Evolutionary conservation across 2,797 vertebrate species (phyloP), one percentile per base, ranked within the genome.

Genomic region (Manis pentadactyla): DNA sequence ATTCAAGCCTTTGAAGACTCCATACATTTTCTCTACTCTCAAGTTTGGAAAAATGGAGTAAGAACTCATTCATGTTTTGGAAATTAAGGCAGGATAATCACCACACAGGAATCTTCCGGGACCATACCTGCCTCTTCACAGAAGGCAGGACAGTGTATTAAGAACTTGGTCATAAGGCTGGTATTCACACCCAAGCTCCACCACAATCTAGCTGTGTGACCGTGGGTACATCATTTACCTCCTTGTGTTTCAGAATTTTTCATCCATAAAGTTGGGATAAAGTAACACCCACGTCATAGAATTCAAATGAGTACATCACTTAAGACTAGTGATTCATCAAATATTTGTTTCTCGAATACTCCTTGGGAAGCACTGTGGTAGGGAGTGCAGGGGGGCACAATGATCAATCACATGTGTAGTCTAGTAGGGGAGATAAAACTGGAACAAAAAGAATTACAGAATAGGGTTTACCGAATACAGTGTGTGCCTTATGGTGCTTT

Each of bases 391-490:
- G 61, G 25, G 78, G 39, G 73, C 29, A 42, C 27, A 88, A 74
- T 42, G 61, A 69, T 78, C n/a, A 93, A 51, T 68, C 31, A 85
- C 59, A 59, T 29, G 73, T 31, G n/a, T 27, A 77, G 17, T 79
- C 13, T 93, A 82, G 9, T 4, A 79, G 15, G 27, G 23, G 64
- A 74, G 19, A 85, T 37, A 87, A 94, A 95, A 75, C 2, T 86
- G 57, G 13, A 88, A 86, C 63, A 93, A 84, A 83, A 55, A 42
- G 25, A 59, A 86, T 83, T 61, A 73, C 53, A 61, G 90, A 95
- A 75, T 27, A 63, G 15, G 21, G 2, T 59, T 89, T 86, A 31
- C 2, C 66, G 83, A 89, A 79, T 68, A 64, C 17, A 90, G 83
- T 51, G 2, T 64, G 55, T 86, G 37, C 34, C 34, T 86, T 78